Evolutionary conservation across 2,797 vertebrate species (phyloP).

Genomic region (Antennarius maculatus): DNA sequence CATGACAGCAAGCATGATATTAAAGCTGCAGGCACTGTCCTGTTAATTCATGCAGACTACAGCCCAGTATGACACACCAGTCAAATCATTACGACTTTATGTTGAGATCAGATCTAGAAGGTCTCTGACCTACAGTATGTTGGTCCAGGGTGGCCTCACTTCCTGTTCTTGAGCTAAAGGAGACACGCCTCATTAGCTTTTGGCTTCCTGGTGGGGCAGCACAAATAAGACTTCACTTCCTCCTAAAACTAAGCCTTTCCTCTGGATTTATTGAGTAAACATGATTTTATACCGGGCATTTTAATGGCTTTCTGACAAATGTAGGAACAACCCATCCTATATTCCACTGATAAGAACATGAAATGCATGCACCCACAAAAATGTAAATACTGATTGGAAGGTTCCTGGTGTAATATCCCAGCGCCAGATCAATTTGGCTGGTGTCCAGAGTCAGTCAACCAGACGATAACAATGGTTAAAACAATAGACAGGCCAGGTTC

Average conservation of each 20-base stretch:
- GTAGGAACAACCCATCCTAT: neutral
- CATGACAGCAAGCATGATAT: slow-evolving; percentile 25
- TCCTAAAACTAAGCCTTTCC: slow-evolving; percentile 5
- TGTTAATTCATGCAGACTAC: neutral
- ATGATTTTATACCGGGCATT: neutral
- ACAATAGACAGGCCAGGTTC: slow-evolving; percentile 32
- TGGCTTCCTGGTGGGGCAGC: slow-evolving; percentile 34
- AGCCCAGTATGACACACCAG: slow-evolving; percentile 10
- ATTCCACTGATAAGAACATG: neutral
- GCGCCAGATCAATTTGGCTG: slow-evolving; percentile 27
- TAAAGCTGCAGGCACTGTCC: neutral
- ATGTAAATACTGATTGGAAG: slow-evolving; percentile 11
- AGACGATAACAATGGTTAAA: slow-evolving; percentile 13
- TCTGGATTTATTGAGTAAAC: neutral
- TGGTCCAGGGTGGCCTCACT: slow-evolving; percentile 30
- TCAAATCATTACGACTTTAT: neutral
- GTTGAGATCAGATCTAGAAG: slow-evolving; percentile 9
- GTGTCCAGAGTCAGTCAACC: slow-evolving; percentile 36
- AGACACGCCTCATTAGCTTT: slow-evolving; percentile 55
- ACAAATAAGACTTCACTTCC: slow-evolving; percentile 27
- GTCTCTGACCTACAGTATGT: slow-evolving; percentile 17
- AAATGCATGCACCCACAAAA: neutral
- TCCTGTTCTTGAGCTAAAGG: slow-evolving; percentile 43
- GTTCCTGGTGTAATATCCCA: slow-evolving; percentile 19
- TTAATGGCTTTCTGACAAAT: neutral